Evolutionary conservation across 92 coral and sea anemone genomes (phyloP).

Genomic region (Hydrozoanthus gracilis): DNA sequence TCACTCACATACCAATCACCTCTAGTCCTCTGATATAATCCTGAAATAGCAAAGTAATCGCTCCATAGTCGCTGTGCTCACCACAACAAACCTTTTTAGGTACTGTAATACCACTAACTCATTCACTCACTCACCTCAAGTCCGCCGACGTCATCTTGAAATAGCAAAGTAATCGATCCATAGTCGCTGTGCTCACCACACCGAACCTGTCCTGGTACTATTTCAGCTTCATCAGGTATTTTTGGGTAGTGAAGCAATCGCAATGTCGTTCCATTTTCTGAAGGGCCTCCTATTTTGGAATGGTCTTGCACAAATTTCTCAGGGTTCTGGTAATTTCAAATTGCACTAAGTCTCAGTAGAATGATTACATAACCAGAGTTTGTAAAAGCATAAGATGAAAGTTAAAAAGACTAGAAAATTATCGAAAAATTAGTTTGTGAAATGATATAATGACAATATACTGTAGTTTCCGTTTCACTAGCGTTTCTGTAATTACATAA

Average conservation of each 20-base stretch:
- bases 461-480: too few species aligned
- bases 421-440: neutral
- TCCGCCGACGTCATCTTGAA: constrained; percentile 85
- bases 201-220: constrained; percentile 80
- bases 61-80: constrained; percentile 88
- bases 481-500: neutral
- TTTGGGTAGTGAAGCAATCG: constrained; percentile 87
- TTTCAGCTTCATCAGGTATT: constrained; percentile 57
- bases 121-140: constrained; percentile 65
- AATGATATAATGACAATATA: too few species aligned
- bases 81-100: constrained; percentile 69
- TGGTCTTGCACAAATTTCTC: constrained; percentile 68
- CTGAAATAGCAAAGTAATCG: constrained; percentile 82
- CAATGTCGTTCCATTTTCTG: constrained; percentile 67
- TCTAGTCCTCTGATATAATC: constrained; percentile 83
- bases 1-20: constrained; percentile 45
- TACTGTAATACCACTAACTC: neutral
- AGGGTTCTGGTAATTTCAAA: constrained; percentile 57
- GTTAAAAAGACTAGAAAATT: neutral
- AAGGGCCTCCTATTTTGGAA: constrained; percentile 51
- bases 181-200: constrained; percentile 90
- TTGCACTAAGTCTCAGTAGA: neutral
- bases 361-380: neutral
- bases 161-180: constrained; percentile 84
- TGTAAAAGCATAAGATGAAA: neutral